Percentiles rank a stretch among this genome's conserved stretches.
Conservation (phyloP, 2,888 invertebrate genomes). For the Diplazon laetatorius region DNA sequence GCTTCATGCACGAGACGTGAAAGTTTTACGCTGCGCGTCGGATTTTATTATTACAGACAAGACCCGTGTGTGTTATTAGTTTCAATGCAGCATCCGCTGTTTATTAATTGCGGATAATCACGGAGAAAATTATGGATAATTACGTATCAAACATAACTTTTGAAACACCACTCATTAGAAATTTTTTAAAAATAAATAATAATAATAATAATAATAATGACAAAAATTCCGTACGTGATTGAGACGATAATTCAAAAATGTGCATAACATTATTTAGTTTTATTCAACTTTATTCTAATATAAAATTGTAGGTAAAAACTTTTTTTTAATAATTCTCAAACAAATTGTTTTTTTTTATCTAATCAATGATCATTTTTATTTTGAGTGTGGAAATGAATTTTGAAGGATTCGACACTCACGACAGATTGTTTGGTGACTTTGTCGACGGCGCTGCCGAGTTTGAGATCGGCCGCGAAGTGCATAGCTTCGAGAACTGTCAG, state of each 20-base stretch:
- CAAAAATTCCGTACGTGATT: too few species aligned
- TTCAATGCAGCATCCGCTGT: slow-evolving; percentile 5
- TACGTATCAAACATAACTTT: background rate
- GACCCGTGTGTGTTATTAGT: background rate
- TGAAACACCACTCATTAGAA: background rate
- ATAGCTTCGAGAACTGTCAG: slow-evolving; percentile 95
- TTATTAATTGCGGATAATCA: slow-evolving; percentile 10
- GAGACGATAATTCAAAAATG: too few species aligned
- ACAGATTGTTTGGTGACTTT: slow-evolving; percentile 87
- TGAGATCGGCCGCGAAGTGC: slow-evolving; percentile 94
- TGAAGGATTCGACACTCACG: slow-evolving; percentile 85
- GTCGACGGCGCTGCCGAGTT: slow-evolving; percentile 88
- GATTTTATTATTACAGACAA: slow-evolving; percentile 1
- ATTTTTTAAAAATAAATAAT: too few species aligned
- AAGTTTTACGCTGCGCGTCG: slow-evolving; percentile 26
- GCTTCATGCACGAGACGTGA: too few species aligned
- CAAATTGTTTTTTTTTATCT: too few species aligned
- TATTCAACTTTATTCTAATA: too few species aligned
- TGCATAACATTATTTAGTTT: too few species aligned
- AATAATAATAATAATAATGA: too few species aligned
- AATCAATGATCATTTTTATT: too few species aligned
- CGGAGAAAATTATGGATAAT: background rate
- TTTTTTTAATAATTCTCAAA: too few species aligned
- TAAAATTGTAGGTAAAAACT: too few species aligned
- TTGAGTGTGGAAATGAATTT: too few species aligned